A percentile compares a stretch with the other conserved stretches of the same genome.
Evolutionary conservation across 2,888 invertebrate species (phyloP).

Genomic region (Apantesis nais): DNA sequence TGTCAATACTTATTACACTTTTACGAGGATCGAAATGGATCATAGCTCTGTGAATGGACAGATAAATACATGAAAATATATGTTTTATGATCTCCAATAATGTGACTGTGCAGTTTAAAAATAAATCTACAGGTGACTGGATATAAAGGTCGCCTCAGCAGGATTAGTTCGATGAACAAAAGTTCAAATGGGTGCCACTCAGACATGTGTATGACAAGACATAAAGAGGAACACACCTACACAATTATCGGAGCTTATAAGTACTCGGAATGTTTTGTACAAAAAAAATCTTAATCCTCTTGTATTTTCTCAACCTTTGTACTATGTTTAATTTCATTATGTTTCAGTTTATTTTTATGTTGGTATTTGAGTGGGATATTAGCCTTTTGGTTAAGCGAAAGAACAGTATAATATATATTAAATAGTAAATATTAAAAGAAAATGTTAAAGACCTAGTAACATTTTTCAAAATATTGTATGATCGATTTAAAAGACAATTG

Average conservation of each 20-base stretch:
- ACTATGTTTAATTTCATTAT: background rate
- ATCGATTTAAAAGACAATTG: too few species aligned
- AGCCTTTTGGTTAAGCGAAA: background rate
- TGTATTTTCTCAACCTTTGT: background rate
- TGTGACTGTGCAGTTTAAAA: constrained; percentile 12
- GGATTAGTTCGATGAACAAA: constrained; percentile 11
- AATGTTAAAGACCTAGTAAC: background rate
- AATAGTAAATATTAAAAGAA: background rate
- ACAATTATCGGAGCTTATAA: background rate
- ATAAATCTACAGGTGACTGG: constrained; percentile 20
- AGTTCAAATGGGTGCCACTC: background rate
- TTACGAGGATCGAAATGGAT: constrained; percentile 18
- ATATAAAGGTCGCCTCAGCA: background rate
- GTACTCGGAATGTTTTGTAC: background rate
- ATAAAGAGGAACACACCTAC: background rate
- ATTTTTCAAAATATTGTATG: background rate
- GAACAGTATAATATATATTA: background rate
- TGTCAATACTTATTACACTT: constrained; percentile 2
- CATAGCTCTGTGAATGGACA: constrained; percentile 5
- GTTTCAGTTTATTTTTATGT: background rate
- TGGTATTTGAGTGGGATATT: background rate
- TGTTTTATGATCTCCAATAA: constrained; percentile 11
- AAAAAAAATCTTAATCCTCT: background rate
- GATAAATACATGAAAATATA: constrained; percentile 19
- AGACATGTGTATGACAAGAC: background rate